Percentiles rank a stretch among this genome's conserved stretches.
These are phyloP conservation scores for Micoletzkya japonica DNA, from an alignment of 2,888 invertebrate species.

Conservation along the genomic window DNA sequence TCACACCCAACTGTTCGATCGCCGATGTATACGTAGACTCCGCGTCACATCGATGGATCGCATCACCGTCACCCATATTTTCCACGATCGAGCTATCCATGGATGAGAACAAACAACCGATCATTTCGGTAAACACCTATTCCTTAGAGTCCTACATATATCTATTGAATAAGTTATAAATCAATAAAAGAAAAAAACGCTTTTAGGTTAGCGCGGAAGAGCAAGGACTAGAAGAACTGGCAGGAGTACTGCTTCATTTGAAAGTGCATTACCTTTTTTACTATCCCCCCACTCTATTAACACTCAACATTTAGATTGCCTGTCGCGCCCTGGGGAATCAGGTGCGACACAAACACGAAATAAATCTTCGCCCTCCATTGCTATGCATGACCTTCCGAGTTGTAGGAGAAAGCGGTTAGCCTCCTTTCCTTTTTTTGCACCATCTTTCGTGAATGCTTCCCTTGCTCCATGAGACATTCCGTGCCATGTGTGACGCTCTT, in stretches of 20 bases:
- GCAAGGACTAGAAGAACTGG: constrained; percentile 31
- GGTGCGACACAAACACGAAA: neutral
- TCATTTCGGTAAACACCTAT: no score
- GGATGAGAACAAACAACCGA: no score
- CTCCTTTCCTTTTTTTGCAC: neutral
- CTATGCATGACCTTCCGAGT: constrained; percentile 20
- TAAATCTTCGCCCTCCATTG: constrained; percentile 9
- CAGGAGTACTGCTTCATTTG: constrained; percentile 37
- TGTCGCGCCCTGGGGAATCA: constrained; percentile 1
- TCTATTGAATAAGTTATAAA: neutral
- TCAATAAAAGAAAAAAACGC: neutral
- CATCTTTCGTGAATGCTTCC: no score
- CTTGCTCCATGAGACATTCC: no score
- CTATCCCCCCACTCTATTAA: neutral
- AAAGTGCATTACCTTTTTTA: constrained; percentile 27
- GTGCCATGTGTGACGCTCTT: no score
- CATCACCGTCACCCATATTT: no score
- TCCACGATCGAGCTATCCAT: no score
- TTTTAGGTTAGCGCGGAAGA: constrained; percentile 42
- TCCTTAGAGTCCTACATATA: no score
- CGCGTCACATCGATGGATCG: neutral
- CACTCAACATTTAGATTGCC: neutral
- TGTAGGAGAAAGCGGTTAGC: constrained; percentile 19
- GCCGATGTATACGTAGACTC: neutral
- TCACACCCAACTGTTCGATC: neutral